Percentiles rank a stretch among this genome's conserved stretches.
phyloP scores from a whole-genome alignment of 2,888 invertebrate genomes.

The Drosophila rubida region DNA sequence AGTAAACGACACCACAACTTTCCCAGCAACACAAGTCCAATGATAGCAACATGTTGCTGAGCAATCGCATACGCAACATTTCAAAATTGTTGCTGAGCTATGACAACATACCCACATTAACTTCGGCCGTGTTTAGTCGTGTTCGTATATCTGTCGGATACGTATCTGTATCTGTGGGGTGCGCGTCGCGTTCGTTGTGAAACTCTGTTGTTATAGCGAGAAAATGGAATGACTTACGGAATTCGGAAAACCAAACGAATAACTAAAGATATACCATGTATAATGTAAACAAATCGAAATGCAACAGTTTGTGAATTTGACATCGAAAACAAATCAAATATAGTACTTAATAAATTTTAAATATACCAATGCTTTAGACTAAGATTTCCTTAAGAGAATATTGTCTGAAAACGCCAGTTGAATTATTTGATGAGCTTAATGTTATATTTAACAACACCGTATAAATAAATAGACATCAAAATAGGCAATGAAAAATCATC shows the following conservation, averaged over 20 bases:
- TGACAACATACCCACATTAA: constrained; percentile 35
- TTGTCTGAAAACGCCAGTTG: neutral
- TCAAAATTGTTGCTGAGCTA: constrained; percentile 32
- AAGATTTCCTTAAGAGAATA: neutral
- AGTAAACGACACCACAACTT: constrained; percentile 27
- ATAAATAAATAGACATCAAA: constrained; percentile 2
- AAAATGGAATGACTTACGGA: constrained; percentile 52
- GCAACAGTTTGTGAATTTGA: constrained; percentile 24
- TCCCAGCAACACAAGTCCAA: constrained; percentile 50
- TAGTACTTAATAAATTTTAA: constrained; percentile 1
- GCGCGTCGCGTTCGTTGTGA: constrained; percentile 64
- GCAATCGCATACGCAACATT: constrained; percentile 36
- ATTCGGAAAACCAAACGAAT: constrained; percentile 5
- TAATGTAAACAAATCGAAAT: neutral
- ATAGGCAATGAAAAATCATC: neutral
- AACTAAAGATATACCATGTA: neutral
- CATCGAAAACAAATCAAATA: constrained; percentile 27
- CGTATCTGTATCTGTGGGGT: constrained; percentile 73
- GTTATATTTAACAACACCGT: neutral
- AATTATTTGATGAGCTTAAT: constrained; percentile 4
- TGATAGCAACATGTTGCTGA: constrained; percentile 49
- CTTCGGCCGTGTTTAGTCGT: constrained; percentile 47
- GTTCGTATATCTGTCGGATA: constrained; percentile 73
- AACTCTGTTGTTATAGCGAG: constrained; percentile 21
- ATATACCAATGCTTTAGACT: neutral